Conservation (phyloP, 2,888 invertebrate species). For the Tolmerus cingulatus region DNA sequence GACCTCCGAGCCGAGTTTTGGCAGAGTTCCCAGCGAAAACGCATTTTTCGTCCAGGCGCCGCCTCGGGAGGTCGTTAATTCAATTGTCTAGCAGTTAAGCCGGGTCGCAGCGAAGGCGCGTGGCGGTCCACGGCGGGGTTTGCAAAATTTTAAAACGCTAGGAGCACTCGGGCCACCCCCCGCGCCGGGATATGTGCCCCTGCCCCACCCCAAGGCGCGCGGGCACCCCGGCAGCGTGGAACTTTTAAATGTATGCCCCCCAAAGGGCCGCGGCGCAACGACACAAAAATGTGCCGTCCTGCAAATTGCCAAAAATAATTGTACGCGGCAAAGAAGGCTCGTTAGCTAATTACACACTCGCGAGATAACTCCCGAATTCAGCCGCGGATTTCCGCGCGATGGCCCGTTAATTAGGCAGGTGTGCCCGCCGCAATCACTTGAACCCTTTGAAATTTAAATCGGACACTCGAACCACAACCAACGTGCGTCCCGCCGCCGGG, state of each 20-base stretch:
- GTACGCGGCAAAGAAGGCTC: not conserved
- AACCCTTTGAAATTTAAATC: conserved; percentile 14
- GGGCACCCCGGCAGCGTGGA: not conserved
- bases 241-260: conserved; percentile 4
- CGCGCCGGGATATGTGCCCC: not conserved
- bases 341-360: conserved; percentile 34
- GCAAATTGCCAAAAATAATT: conserved; percentile 16
- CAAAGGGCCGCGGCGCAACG: not conserved
- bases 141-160: not conserved
- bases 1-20: not conserved
- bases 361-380: not conserved
- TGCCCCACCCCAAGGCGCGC: not conserved
- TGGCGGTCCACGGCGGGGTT: not conserved
- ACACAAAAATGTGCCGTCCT: not conserved
- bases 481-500: not conserved
- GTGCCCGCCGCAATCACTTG: not conserved
- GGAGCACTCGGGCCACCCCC: not conserved
- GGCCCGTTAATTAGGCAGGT: not conserved
- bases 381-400: not conserved
- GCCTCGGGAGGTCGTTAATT: conserved; percentile 15
- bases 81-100: conserved; percentile 28
- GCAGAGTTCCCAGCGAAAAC: conserved; percentile 17
- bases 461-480: not conserved
- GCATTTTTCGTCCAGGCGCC: not conserved
- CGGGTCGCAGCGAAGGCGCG: not conserved